Evolutionary conservation across 2,888 invertebrate genomes (phyloP).

Genomic region (Cantharis nigra): DNA sequence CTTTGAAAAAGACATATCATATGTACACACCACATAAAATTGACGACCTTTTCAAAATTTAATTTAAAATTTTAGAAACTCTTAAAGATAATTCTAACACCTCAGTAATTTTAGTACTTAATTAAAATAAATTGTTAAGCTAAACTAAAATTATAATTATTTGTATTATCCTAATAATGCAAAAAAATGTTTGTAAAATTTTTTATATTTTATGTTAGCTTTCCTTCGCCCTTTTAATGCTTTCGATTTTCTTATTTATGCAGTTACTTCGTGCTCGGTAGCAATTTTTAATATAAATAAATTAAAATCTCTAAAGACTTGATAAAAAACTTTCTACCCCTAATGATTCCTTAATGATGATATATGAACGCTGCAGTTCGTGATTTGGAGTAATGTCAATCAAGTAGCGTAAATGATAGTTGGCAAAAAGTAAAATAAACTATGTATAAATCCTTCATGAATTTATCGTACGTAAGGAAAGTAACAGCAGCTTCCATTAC

Average conservation of each 20-base stretch:
- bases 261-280: neutral
- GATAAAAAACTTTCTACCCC: neutral
- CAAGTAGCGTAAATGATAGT: slow-evolving; percentile 6
- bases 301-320: neutral
- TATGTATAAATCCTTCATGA: slow-evolving; percentile 4
- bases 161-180: neutral
- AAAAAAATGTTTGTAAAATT: neutral
- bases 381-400: slow-evolving; percentile 18
- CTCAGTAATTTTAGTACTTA: neutral
- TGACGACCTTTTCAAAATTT: neutral
- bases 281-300: neutral
- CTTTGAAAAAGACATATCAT: neutral
- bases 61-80: neutral
- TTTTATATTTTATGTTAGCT: neutral
- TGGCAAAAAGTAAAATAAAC: slow-evolving; percentile 12
- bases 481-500: slow-evolving; percentile 24
- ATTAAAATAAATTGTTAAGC: neutral
- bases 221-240: neutral
- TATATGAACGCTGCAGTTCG: slow-evolving; percentile 1
- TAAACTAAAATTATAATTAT: neutral
- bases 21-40: neutral
- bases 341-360: slow-evolving; percentile 9
- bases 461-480: slow-evolving; percentile 16
- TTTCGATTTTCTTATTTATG: neutral
- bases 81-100: neutral